These are phyloP conservation scores for Neodiprion pinetum DNA, from an alignment of 1,140 invertebrate genomes.

Conservation along the genomic window DNA sequence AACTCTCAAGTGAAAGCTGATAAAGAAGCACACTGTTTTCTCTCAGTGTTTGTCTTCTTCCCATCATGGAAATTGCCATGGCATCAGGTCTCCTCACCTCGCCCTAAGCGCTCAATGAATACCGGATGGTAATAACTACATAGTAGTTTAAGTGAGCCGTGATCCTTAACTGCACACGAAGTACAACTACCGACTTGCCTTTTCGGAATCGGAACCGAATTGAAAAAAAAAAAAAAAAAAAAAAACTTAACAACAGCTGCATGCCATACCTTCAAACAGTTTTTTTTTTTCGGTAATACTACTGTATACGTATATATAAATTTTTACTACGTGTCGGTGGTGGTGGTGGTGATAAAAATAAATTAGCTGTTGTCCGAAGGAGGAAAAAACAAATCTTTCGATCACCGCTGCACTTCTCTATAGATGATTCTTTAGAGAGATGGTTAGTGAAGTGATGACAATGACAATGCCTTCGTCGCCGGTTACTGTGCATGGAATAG, in stretches of 20 bases:
- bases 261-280: background rate
- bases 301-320: background rate
- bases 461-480: constrained; percentile 37
- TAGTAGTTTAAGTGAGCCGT: background rate
- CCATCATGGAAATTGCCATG: background rate
- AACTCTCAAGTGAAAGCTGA: background rate
- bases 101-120: background rate
- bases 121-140: background rate
- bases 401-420: too few species aligned
- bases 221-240: background rate
- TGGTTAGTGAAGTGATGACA: constrained; percentile 47
- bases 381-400: too few species aligned
- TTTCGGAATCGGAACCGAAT: background rate
- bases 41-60: background rate
- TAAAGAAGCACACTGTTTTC: background rate
- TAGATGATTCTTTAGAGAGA: background rate
- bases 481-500: constrained; percentile 53
- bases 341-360: background rate
- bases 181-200: background rate
- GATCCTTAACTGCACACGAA: background rate
- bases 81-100: too few species aligned
- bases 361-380: background rate
- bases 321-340: background rate
- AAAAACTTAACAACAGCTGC: background rate
- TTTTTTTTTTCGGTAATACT: too few species aligned